Conservation (phyloP, 2,797 vertebrate genomes). For the Malurus splendens region DNA sequence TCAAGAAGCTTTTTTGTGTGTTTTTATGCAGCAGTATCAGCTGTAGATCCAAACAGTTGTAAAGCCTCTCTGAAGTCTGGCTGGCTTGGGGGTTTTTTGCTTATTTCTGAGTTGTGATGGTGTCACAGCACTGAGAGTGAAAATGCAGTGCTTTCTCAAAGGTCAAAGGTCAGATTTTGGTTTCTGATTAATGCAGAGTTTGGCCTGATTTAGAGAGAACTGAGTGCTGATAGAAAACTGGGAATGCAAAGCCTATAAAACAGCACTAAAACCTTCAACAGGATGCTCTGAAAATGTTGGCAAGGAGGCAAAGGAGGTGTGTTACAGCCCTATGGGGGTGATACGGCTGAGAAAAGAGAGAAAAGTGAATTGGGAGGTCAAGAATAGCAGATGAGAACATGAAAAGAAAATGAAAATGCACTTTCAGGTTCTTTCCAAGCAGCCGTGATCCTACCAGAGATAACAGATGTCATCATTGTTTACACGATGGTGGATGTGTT, state of each 20-base stretch:
- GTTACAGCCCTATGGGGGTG: background rate
- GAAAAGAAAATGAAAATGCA: background rate
- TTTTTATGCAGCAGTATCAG: background rate
- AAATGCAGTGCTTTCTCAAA: background rate
- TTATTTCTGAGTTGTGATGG: background rate
- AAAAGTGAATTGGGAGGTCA: background rate
- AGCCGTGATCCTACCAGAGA: background rate
- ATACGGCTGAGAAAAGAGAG: background rate
- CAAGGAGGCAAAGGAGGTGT: background rate
- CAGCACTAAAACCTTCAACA: background rate
- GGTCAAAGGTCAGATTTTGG: background rate
- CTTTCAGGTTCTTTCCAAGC: background rate
- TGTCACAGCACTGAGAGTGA: background rate
- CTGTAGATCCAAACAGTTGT: background rate
- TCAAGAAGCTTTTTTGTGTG: background rate
- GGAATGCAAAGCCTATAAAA: background rate
- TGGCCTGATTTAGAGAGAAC: background rate
- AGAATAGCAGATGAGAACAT: background rate
- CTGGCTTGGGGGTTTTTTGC: background rate
- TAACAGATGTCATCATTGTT: background rate
- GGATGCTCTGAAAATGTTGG: background rate
- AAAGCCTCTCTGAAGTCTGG: background rate
- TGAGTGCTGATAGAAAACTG: background rate
- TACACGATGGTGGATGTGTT: rapidly evolving
- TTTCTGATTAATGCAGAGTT: background rate